Base-by-base conservation (phyloP, 2,888 invertebrate species). In the Congeria kusceri region DNA sequence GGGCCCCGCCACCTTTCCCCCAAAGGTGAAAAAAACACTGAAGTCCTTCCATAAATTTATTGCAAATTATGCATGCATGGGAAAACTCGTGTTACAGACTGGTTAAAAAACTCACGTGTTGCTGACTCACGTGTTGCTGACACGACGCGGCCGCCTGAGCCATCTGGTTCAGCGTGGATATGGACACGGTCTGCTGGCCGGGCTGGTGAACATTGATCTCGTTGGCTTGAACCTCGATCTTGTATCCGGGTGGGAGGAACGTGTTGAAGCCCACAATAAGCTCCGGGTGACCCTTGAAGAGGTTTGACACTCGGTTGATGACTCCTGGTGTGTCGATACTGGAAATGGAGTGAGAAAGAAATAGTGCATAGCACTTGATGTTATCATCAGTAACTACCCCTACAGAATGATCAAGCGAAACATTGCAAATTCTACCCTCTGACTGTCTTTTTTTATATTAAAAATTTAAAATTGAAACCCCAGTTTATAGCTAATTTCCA, bases 191-290 rank as follows among this genome's bases (percentile, higher is more conserved):
- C 64, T 88, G 86, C 70, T 92, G 92, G 0, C 93, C 93, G 7
- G 93, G 93, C 86, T 93, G 93, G 65, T 92, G 91, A 4, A 93
- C 92, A 72, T 88, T 92, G 69, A 93, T 93, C 78, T 98, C 98
- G 92, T 97, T 98, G 66, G 97, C 96, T 94, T 98, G 98, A 65
- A 99, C 93, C 78, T 99, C 98, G 78, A 99, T 99, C 95, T 99
- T 98, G 93, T 99, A 99, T n/a, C 99, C 99, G 0, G 98, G 98
- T 1, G 99, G 99, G 76, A 99, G 95, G 94, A 99, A 99, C 39
- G 99, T 99, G 94, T 99, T 99, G 94, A 99, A 99, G 44, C 99
- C 99, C 56, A 98, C 98, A 70, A 99, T 99, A 64, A 99, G 95
- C 93, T 98, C 98, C 0, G 99, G 98, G 92, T 99, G 98, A 0